Base-by-base conservation (phyloP, 1,140 invertebrate genomes). In the Drosophila funebris region DNA sequence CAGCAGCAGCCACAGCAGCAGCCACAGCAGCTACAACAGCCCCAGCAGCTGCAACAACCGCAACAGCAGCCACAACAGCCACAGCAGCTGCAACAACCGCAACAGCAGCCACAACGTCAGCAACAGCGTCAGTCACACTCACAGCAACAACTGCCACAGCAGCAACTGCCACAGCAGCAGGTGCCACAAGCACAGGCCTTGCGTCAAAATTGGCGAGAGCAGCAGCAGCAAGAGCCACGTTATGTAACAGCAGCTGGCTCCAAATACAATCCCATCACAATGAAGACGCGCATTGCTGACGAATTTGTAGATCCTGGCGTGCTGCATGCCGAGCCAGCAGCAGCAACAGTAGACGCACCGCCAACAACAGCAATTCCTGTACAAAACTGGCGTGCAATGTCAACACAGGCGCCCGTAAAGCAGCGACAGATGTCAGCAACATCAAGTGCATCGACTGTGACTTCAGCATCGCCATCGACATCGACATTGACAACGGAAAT, bases 261-360 rank as follows among this genome's bases (percentile, higher is more conserved):
- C 0, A 56, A 54, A 0, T 50, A 44, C n/a, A 54, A 71, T 14
- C 29, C 33, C 4, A 80, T 81, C 1, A 87, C 81, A 11, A 81
- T 85, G 69, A 85, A 81, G 13, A 71, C 82, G 0, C 11, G 58
- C 5, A 48, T 87, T 16, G 11, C 57, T 7, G 61, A 87, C 0
- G 73, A 81, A 1, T 85, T 85, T 16, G 18, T 68, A 1, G 36
- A 44, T 16, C 62, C 81, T 4, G 4, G 43, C 0, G 16, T n/a
- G 2, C 0, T 22, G 16, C 22, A 6, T 0, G 16, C 8, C n/a
- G 31, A 8, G 4, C 29, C 56, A 36, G 13, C 43, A 6, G 31
- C 22, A 24, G n/a, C 29, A 13, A 18, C 2, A 9, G 8, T 37
- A 41, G 5, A 18, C 24, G n/a, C n/a, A 18, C 2, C 24, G 6